Evolutionary conservation across 2,888 invertebrate genomes (phyloP), one percentile per base, ranked within the genome.

Genomic region (Tanaodytes sp.): DNA sequence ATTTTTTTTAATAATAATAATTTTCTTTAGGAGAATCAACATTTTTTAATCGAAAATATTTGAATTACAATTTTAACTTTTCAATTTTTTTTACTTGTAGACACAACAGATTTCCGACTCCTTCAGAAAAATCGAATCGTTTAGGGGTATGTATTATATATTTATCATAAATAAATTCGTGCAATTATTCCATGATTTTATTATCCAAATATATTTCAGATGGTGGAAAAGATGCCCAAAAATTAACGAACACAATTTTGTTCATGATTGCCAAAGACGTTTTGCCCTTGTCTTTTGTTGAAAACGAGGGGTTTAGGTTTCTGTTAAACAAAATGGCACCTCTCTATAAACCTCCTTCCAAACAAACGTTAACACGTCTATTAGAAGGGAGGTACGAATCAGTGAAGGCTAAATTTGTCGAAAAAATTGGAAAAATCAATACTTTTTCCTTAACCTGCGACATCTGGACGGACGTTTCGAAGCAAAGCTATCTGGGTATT

Each of bases 401-500:
- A 4, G 18, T 63, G 14, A 73, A 68, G 43, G 30, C 20, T 6
- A 42, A 18, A 11, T 58, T 48, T 8, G 11, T 42, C 15, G 15
- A 33, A n/a, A 9, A 39, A 23, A 31, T 64, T 8, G 14, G 42
- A 55, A 1, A 55, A 19, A 6, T 20, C n/a, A 3, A 23, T 2
- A 18, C 2, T 30, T 52, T 40, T 40, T 75, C 72, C 49, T 59
- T 77, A 58, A 77, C 76, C 30, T 75, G 75, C 58, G 76, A 78
- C 52, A 73, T 73, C 68, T 77, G 77, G 75, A 74, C 72, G 43
- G 75, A 76, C 71, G 68, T 74, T 31, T 72, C 74, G 48, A 71
- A 72, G 61, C 71, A 72, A 71, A 77, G 75, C 63, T 78, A 73
- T 63, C 52, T 76, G 37, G 76, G 75, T 18, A 66, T 76, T 39